Evolutionary conservation across 2,113 vertebrate species (phyloP), one percentile per base, ranked within the genome.

Genomic region (Leuciscus idus): DNA sequence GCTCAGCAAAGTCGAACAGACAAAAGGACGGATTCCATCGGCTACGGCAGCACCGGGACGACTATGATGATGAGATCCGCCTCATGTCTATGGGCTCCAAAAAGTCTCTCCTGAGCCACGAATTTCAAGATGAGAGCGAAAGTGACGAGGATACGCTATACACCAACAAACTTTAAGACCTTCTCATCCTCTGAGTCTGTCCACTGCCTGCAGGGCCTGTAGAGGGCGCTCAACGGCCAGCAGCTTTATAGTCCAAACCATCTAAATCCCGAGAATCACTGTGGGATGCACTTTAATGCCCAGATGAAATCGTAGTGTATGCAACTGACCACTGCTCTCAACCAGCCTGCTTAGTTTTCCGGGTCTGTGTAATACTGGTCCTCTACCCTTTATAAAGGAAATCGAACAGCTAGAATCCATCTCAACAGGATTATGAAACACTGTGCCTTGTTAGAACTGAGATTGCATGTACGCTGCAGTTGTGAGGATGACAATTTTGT

Each of bases 61-160:
- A 99, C 1, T 99, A 99, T 0, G 98, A 99, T 52, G 98, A 99
- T 0, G 98, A 99, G 91, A 97, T 99, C 89, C 96, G 95, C 55
- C 95, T 99, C 93, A 97, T 96, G 91, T 96, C 98, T 23, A 97
- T 98, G 0, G 95, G 98, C 91, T 99, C 98, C 62, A 99, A 99
- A 92, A 99, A 99, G 86, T 98, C 97, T 10, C 96, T 99, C 66
- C 94, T 99, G 36, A 97, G 95, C 90, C 95, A 98, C 0, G 98
- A 99, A 85, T 99, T 99, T 93, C 98, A 99, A 95, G 98, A 99
- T n/a, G 98, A 99, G 89, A 99, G 97, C 0, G 98, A 99, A 94
- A 99, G 98, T 15, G 98, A 99, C 3, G 98, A 99, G 86, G 98
- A 99, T 89, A 99, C 98, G 0, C 86, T 99, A 26, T 99, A 99